Base-by-base conservation (phyloP, 2,888 invertebrate genomes). In the Netelia fuscicornis region DNA sequence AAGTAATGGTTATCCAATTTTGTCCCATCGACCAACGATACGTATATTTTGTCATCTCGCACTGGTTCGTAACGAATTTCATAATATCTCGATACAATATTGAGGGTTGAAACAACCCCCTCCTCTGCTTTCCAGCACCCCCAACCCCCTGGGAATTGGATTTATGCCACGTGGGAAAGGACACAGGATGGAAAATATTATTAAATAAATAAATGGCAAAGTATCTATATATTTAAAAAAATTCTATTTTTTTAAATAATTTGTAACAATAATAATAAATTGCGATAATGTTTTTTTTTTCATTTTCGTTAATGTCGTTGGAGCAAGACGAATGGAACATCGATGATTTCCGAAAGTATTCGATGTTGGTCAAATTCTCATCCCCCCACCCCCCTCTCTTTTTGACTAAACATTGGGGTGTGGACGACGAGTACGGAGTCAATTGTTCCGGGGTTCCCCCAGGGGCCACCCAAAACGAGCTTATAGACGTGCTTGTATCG, bases 401-500 rank as follows among this genome's bases (percentile, higher is more conserved):
- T 48, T 48, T 13, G 17, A 20, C 58, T 58, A 58, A 58, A 58
- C 58, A 17, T 58, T 58, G 58, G 58, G 58, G 58, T 58, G 58
- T 58, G 23, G 1, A 9, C 20, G 20, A 9, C n/a, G 17, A 58
- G 30, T 30, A 5, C 30, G 30, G 17, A 17, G 58, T 58, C 58
- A 58, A 58, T 58, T 58, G 58, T 58, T 58, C n/a, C 17, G 58
- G 58, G 17, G 17, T 17, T 17, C 58, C 17, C 58, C 17, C 17
- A 68, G 68, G 68, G 68, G 68, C 68, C 23, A 17, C 37, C 62
- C 56, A 65, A 64, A 64, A 79, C 64, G 54, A 79, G 70, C 17
- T 23, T 65, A 79, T 64, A 67, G 72, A 30, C 30, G 64, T 72
- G 72, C 44, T 65, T 80, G 71, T 65, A 56, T 80, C 64, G 48